Evolutionary conservation across 2,113 vertebrate species (phyloP).

Genomic region (Forbesichthys agassizii): DNA sequence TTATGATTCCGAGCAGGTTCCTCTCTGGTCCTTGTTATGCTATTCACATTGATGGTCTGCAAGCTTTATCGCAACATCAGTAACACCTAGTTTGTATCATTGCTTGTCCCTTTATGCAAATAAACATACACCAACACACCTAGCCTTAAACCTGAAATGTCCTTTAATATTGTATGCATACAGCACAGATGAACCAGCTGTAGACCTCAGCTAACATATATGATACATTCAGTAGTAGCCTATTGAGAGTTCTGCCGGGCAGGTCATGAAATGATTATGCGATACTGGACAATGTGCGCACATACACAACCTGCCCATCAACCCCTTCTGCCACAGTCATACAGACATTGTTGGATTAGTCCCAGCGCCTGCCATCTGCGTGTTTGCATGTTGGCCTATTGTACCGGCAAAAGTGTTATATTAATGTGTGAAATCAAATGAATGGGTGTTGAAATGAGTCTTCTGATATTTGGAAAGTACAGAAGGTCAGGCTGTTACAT

Average conservation of each 20-base stretch:
- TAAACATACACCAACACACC: constrained; percentile 25
- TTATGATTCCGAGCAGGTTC: constrained; percentile 53
- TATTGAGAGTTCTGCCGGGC: background rate
- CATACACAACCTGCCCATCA: constrained; percentile 44
- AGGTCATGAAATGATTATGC: constrained; percentile 36
- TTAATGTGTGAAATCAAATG: constrained; percentile 77
- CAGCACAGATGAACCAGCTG: background rate
- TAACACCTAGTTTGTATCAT: constrained; percentile 50
- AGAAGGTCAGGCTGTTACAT: constrained; percentile 75
- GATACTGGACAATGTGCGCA: constrained; percentile 34
- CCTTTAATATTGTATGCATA: background rate
- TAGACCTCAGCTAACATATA: no score
- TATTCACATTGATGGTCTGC: constrained; percentile 67
- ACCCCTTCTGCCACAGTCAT: constrained; percentile 33
- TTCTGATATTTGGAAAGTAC: constrained; percentile 79
- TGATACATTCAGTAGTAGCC: no score
- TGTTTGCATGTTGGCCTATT: constrained; percentile 79
- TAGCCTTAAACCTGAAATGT: background rate
- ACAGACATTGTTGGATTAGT: constrained; percentile 62
- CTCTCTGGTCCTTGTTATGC: constrained; percentile 58
- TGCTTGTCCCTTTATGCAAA: constrained; percentile 46
- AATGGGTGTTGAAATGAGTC: constrained; percentile 78
- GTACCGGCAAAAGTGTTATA: constrained; percentile 76
- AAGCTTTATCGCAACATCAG: constrained; percentile 48
- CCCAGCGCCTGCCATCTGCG: constrained; percentile 75